Evolutionary conservation across 1,140 invertebrate species (phyloP).

Genomic region (Nasonia vitripennis): DNA sequence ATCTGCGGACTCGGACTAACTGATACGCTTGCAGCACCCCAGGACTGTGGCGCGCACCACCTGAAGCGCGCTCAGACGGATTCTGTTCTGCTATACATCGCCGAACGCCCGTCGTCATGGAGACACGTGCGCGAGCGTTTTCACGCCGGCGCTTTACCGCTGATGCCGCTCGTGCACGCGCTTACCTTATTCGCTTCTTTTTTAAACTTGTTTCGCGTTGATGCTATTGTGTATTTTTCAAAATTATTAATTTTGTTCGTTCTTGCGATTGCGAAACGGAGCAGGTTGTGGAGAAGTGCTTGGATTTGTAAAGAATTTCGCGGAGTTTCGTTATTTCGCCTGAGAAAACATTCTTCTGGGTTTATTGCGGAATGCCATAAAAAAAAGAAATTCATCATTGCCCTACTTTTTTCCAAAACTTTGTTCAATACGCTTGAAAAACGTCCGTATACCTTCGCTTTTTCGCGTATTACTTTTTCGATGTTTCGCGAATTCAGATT

Average conservation of each 20-base stretch:
- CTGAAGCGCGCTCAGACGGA: constrained; percentile 51
- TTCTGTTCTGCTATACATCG: constrained; percentile 38
- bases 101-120: constrained; percentile 61
- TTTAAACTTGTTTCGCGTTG: background rate
- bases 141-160: constrained; percentile 17
- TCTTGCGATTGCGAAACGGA: background rate
- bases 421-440: no score
- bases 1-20: constrained; percentile 33
- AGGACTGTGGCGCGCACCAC: constrained; percentile 47
- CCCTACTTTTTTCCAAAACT: no score
- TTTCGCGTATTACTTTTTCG: no score
- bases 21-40: constrained; percentile 8
- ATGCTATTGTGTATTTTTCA: background rate
- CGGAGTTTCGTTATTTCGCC: no score
- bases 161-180: constrained; percentile 37
- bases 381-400: no score
- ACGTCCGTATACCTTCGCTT: no score
- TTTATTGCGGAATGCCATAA: no score
- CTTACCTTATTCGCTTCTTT: constrained; percentile 11
- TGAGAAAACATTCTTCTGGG: no score
- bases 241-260: background rate
- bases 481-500: no score
- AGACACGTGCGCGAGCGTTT: constrained; percentile 57
- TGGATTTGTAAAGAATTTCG: no score
- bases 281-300: no score